Percentiles rank a stretch among this genome's conserved stretches.
Evolutionary conservation across 2,888 invertebrate species (phyloP).

Genomic region (Dysmachus trigonus): DNA sequence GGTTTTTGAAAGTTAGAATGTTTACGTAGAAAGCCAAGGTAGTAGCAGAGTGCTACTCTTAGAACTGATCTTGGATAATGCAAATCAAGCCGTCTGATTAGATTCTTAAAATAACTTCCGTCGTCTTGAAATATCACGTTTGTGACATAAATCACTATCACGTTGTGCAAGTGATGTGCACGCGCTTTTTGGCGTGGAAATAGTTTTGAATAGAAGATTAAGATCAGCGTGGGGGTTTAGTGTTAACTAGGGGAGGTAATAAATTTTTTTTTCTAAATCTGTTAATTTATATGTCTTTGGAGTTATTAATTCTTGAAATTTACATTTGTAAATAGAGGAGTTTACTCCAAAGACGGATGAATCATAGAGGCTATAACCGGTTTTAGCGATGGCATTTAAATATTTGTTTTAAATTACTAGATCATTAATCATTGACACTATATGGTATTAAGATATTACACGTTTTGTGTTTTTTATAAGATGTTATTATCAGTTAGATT

Average conservation of each 20-base stretch:
- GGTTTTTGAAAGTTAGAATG: not conserved
- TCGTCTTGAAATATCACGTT: not conserved
- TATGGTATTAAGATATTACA: not conserved
- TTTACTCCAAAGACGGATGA: not conserved
- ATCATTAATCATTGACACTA: not conserved
- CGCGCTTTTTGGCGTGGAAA: not conserved
- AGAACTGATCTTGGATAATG: not conserved
- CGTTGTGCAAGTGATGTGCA: not conserved
- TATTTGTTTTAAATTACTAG: not conserved
- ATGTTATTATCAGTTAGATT: not conserved
- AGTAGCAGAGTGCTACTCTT: not conserved
- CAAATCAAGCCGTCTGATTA: not conserved
- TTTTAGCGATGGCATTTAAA: not conserved
- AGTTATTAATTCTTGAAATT: not conserved
- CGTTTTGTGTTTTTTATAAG: not conserved
- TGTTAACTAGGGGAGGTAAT: not conserved
- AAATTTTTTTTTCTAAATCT: not conserved
- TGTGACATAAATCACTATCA: not conserved
- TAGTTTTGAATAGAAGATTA: not conserved
- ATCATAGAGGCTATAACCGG: not conserved
- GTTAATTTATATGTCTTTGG: not conserved
- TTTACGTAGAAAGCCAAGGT: not conserved
- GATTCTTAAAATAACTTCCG: not conserved
- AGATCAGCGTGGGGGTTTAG: not conserved
- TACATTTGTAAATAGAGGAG: not conserved